Evolutionary conservation across 2,888 invertebrate genomes (phyloP), one percentile per base, ranked within the genome.

Genomic region (Theretra japonica): DNA sequence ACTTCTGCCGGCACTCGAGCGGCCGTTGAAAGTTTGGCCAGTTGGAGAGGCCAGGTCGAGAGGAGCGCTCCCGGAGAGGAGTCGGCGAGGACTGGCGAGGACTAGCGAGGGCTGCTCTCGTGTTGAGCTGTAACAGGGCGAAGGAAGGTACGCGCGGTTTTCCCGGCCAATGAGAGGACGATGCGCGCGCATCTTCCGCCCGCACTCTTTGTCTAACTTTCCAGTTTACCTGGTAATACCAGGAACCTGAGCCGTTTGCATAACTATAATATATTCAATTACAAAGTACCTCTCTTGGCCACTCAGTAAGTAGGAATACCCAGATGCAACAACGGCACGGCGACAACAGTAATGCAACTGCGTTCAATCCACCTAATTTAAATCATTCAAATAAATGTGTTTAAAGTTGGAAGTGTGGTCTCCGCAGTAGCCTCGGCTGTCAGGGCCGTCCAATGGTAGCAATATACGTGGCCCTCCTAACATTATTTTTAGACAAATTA

Each of bases 131-230:
- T 41, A 59, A 69, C 59, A 70, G 68, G 50, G 68, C 48, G 72
- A 30, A 30, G 59, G 68, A 65, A 62, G 33, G 30, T 56, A 25
- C 62, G 57, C 23, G 28, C 70, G 19, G 41, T 33, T 68, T 56
- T 23, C 58, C 75, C 68, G 59, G 58, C 74, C 75, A 75, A 75
- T 75, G 19, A n/a, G 73, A 15, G 19, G 17, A 28, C 30, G 60
- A 48, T 75, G 73, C 73, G 73, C 75, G 71, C 75, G 73, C 73
- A 62, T 15, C 65, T 70, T 3, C n/a, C 48, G 3, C 23, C 48
- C 48, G 48, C 2, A 19, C 68, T n/a, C 33, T 30, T 68, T 48
- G 33, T 28, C 48, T 21, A 68, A 25, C 73, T 68, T 65, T 70
- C 23, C 48, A 65, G 33, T 58, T 72, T 65, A 70, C 48, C 68